Evolutionary conservation across 1,140 invertebrate species (phyloP).

Genomic region (Globodera rostochiensis): DNA sequence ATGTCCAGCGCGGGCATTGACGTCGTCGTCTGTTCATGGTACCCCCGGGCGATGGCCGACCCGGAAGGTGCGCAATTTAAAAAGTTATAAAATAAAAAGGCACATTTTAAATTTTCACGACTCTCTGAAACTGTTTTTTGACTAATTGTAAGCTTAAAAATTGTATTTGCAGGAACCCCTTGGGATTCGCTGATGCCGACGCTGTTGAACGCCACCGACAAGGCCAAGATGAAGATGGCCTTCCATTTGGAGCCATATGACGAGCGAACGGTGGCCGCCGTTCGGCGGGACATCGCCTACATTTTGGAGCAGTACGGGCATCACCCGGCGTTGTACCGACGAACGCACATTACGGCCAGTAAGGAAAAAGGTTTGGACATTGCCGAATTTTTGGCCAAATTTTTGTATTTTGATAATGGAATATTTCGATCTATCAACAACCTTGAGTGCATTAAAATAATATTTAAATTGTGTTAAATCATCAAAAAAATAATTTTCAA

Average conservation of each 20-base stretch:
- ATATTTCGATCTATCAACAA: too few species aligned
- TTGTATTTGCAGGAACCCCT: constrained; percentile 36
- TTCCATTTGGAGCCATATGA: constrained; percentile 70
- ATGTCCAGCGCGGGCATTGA: constrained; percentile 50
- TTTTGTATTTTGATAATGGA: too few species aligned
- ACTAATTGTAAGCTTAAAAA: too few species aligned
- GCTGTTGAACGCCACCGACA: constrained; percentile 62
- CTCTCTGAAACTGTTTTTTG: neutral
- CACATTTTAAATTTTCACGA: constrained; percentile 20
- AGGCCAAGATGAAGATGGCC: constrained; percentile 67
- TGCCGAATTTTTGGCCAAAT: too few species aligned
- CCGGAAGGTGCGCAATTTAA: constrained; percentile 38
- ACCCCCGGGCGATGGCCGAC: constrained; percentile 46
- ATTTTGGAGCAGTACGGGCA: constrained; percentile 67
- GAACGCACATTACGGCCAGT: constrained; percentile 23
- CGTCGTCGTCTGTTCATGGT: constrained; percentile 53
- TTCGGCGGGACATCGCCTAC: constrained; percentile 66
- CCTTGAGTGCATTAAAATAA: too few species aligned
- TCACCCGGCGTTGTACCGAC: constrained; percentile 68
- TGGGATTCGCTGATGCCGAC: constrained; percentile 55
- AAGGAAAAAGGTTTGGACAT: too few species aligned
- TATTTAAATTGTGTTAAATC: too few species aligned
- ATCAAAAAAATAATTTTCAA: too few species aligned
- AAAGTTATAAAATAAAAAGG: neutral
- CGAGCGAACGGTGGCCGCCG: constrained; percentile 59